phyloP scores from a whole-genome alignment of 1,140 invertebrate species.

The Hylyphantes graminicola region DNA sequence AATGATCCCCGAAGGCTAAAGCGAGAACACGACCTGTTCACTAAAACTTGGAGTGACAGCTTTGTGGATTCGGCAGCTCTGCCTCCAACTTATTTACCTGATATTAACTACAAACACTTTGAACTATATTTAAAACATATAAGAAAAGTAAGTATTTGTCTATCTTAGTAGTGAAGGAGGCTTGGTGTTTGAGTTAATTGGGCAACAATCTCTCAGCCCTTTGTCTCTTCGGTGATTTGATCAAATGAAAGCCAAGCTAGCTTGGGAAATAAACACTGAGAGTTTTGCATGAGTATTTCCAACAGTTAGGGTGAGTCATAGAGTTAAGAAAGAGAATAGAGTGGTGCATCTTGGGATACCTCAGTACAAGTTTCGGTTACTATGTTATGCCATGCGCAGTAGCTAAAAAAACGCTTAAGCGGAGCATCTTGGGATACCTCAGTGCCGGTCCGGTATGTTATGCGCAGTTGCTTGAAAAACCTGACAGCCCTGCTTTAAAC shows the following conservation, averaged over 20 bases:
- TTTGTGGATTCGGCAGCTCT: slow-evolving; percentile 87
- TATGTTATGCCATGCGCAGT: too few species aligned
- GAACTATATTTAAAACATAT: slow-evolving; percentile 82
- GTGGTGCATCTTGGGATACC: too few species aligned
- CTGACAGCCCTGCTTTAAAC: too few species aligned
- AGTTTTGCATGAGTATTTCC: not conserved
- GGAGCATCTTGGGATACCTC: too few species aligned
- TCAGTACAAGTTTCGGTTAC: too few species aligned
- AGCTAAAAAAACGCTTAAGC: too few species aligned
- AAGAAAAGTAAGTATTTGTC: slow-evolving; percentile 62
- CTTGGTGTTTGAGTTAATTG: too few species aligned
- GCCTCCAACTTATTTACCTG: slow-evolving; percentile 83
- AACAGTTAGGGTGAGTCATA: too few species aligned
- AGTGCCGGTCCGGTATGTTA: too few species aligned
- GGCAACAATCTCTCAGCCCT: not conserved
- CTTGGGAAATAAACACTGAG: not conserved
- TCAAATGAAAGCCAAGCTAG: not conserved
- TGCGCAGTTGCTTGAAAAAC: too few species aligned
- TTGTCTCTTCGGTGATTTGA: not conserved
- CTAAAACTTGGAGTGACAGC: slow-evolving; percentile 96
- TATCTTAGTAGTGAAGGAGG: too few species aligned
- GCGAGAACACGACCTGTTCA: slow-evolving; percentile 80
- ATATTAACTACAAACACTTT: slow-evolving; percentile 86
- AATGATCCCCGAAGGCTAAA: slow-evolving; percentile 92
- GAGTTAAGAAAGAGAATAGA: too few species aligned